Evolutionary conservation across 2,888 invertebrate species (phyloP).

Genomic region (Platynereis dumerilii): DNA sequence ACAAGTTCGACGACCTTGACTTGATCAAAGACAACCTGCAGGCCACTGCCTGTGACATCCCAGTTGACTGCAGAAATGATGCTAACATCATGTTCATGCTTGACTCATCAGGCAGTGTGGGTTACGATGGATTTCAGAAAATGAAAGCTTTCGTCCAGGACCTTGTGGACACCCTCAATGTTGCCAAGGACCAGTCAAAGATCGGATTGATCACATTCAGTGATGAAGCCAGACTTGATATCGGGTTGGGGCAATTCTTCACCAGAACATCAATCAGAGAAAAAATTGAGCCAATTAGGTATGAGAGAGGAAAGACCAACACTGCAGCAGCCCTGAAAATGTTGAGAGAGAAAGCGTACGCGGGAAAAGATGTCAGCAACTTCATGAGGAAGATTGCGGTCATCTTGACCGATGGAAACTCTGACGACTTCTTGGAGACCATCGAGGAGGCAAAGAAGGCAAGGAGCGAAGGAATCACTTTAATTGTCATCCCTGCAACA

Average conservation of each 20-base stretch:
- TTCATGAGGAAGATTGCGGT: slow-evolving; percentile 16
- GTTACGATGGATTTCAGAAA: slow-evolving; percentile 43
- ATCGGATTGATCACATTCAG: slow-evolving; percentile 46
- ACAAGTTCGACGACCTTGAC: slow-evolving; percentile 5
- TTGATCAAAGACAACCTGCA: not conserved
- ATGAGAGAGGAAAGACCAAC: slow-evolving; percentile 51
- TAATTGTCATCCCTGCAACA: slow-evolving; percentile 32
- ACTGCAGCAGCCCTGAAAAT: slow-evolving; percentile 48
- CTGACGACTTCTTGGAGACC: slow-evolving; percentile 23
- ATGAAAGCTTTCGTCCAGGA: slow-evolving; percentile 49
- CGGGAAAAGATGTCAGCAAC: not conserved
- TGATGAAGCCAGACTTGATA: slow-evolving; percentile 39
- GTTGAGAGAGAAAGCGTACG: slow-evolving; percentile 33
- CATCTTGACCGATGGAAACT: slow-evolving; percentile 22
- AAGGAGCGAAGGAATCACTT: slow-evolving; percentile 26
- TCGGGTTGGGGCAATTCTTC: slow-evolving; percentile 39
- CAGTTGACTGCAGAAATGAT: slow-evolving; percentile 9
- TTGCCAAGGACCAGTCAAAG: not conserved
- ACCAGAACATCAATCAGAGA: slow-evolving; percentile 35
- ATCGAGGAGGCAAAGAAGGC: slow-evolving; percentile 26
- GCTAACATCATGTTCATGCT: slow-evolving; percentile 31
- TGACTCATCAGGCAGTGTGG: slow-evolving; percentile 34
- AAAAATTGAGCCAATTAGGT: slow-evolving; percentile 45
- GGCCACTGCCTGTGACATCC: not conserved
- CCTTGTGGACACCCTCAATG: slow-evolving; percentile 33